These are phyloP conservation scores for Dynastes hyllus DNA, from an alignment of 2,888 invertebrate species.

Conservation along the genomic window DNA sequence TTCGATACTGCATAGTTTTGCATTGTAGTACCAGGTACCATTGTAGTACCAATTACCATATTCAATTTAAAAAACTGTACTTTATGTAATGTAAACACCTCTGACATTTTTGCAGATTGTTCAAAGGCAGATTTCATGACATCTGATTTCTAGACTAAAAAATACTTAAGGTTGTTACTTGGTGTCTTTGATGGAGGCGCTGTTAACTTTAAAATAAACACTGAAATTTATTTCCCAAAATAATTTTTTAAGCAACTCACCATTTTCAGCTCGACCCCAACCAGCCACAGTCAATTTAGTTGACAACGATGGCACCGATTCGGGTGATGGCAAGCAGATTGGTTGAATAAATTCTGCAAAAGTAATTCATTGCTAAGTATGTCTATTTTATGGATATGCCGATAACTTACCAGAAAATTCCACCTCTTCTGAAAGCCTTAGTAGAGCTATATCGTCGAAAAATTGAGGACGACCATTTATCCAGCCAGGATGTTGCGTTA, in stretches of 20 bases:
- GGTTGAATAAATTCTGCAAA: constrained; percentile 64
- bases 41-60: too few relatives aligned
- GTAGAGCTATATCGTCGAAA: constrained; percentile 69
- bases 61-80: too few relatives aligned
- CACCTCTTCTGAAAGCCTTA: constrained; percentile 65
- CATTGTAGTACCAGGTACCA: too few relatives aligned
- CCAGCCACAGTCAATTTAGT: constrained; percentile 65
- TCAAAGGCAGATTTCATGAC: too few relatives aligned
- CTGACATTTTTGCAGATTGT: too few relatives aligned
- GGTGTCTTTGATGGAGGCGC: too few relatives aligned
- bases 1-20: too few relatives aligned
- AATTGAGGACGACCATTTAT: constrained; percentile 38
- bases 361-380: constrained; percentile 57
- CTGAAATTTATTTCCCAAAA: too few relatives aligned
- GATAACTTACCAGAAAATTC: constrained; percentile 63
- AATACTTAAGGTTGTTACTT: too few relatives aligned
- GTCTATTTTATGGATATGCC: neutral
- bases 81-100: too few relatives aligned
- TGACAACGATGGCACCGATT: constrained; percentile 29
- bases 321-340: constrained; percentile 64
- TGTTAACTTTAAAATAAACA: too few relatives aligned
- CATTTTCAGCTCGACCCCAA: constrained; percentile 70
- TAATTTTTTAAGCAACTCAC: constrained; percentile 49
- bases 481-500: constrained; percentile 68
- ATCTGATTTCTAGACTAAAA: too few relatives aligned